Evolutionary conservation across 2,113 vertebrate species (phyloP), one percentile per base, ranked within the genome.

Genomic region (Pleuronectes platessa): DNA sequence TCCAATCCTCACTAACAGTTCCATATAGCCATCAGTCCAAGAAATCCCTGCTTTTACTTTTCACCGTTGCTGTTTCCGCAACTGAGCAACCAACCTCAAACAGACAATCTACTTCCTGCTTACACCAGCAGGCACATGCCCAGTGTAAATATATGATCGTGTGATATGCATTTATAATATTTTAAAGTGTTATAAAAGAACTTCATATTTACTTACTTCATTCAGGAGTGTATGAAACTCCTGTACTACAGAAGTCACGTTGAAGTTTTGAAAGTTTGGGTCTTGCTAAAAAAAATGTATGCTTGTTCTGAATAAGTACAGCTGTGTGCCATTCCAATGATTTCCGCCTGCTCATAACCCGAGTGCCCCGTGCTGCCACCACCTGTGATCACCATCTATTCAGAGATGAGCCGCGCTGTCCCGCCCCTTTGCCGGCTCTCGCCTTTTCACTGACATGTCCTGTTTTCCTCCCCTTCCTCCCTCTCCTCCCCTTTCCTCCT

Each of bases 261-360:
- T 47, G 21, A 54, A 8, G 24, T 73, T 81, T 74, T 45, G 5
- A 9, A 74, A 81, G 61, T 86, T 73, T 60, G n/a, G 60, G 42
- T 60, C 67, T 13, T 4, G 9, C n/a, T 2, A 37, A 37, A 37
- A 37, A 37, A 37, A 37, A 37, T 55, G 17, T 17, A 63, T 51
- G n/a, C 61, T 58, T 58, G 5, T 27, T 84, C 40, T 85, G 78
- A 85, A 89, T 84, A 56, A 9, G 31, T 89, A 86, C 90, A 92
- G 88, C 89, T 92, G 89, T 70, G 64, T 54, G 40, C 65, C 24
- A 11, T 74, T 71, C 8, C n/a, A 72, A 51, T 58, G 49, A 74
- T 68, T 78, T 81, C 76, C 63, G 76, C 72, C 68, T 40, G 62
- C 70, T 78, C 76, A 20, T 80, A 76, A 73, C 74, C 62, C 13